Percentiles rank a stretch among this genome's conserved stretches.
These are phyloP conservation scores for Dissostichus mawsoni DNA, from an alignment of 2,113 vertebrate species.

Conservation along the genomic window DNA sequence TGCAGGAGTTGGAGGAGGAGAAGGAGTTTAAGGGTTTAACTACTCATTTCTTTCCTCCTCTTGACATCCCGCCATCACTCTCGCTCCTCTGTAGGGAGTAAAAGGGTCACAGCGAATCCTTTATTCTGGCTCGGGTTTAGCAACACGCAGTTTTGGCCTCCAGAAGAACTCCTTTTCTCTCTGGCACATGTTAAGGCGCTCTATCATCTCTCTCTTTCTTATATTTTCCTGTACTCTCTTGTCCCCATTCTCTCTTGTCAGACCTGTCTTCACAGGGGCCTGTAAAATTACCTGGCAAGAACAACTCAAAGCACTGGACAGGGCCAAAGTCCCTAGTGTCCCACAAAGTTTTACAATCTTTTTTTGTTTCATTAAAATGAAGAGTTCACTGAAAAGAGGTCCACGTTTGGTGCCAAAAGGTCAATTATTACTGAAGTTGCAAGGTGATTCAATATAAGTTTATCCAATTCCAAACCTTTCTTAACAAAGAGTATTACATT, in stretches of 20 bases:
- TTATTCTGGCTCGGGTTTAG: slow-evolving; percentile 52
- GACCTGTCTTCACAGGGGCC: slow-evolving; percentile 71
- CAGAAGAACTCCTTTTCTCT: slow-evolving; percentile 70
- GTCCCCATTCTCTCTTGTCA: slow-evolving; percentile 61
- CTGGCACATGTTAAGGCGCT: slow-evolving; percentile 61
- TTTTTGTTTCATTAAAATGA: slow-evolving; percentile 68
- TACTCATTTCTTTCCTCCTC: slow-evolving; percentile 35
- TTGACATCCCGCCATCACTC: slow-evolving; percentile 64
- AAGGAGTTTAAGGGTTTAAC: slow-evolving; percentile 50
- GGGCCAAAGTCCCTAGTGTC: slow-evolving; percentile 55
- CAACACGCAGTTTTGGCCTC: slow-evolving; percentile 55
- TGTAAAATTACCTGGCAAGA: slow-evolving; percentile 78
- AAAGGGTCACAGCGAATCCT: slow-evolving; percentile 64
- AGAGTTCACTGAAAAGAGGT: slow-evolving; percentile 60
- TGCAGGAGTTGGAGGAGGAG: slow-evolving; percentile 39
- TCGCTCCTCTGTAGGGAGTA: slow-evolving; percentile 52
- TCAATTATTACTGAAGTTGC: slow-evolving; percentile 55
- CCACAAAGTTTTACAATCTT: slow-evolving; percentile 66
- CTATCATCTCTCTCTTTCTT: slow-evolving; percentile 58
- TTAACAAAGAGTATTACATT: slow-evolving; percentile 37
- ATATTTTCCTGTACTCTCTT: slow-evolving; percentile 32
- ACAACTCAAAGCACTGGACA: slow-evolving; percentile 60
- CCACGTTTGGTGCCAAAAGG: slow-evolving; percentile 39
- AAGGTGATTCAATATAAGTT: slow-evolving; percentile 54
- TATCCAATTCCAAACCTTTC: slow-evolving; percentile 41